Evolutionary conservation across 1,140 invertebrate species (phyloP), one percentile per base, ranked within the genome.

Genomic region (Pristionchus pacificus): DNA sequence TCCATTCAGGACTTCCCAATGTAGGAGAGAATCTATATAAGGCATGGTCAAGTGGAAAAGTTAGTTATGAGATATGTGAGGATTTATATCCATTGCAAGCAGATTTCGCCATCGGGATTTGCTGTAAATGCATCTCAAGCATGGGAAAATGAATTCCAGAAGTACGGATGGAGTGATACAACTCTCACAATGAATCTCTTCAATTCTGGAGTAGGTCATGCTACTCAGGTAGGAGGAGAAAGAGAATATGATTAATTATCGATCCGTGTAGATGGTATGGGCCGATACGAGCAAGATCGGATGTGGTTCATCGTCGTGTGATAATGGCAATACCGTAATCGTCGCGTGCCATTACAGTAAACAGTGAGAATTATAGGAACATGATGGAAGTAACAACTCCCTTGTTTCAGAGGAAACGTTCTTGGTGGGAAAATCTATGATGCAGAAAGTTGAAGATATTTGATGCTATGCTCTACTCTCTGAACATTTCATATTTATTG

Each of bases 181-280:
- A 65, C 6, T 13, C 62, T 65, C 13, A 65, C 62, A 14, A 31
- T 19, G 62, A 32, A 65, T 27, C 6, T 65, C 13, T 65, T 65
- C 62, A 32, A 29, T 32, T 32, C 62, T 13, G 62, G 62, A 14
- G 25, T 65, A 19, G 62, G 62, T 13, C 62, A 65, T 25, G 62
- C 62, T 14, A 65, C 62, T 29, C 62, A 65, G 29, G 62, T 65
- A 31, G 55, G 14, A 24, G 14, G 24, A 14, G 14, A 57, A 14
- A 24, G 55, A 57, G 14, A 57, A 57, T n/a, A 14, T 57, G 55
- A 24, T 57, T 57, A 14, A 57, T 57, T 57, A 14, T 57, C n/a
- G 38, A 65, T n/a, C n/a, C n/a, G 38, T 65, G 30, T 31, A 65
- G 62, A 65, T 65, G 62, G 62, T 32, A 6, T 65, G 62, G 62